Evolutionary conservation across 37 sponge, comb jelly and placozoan genomes (phyloP).

Genomic region (Chondrosia reniformis): DNA sequence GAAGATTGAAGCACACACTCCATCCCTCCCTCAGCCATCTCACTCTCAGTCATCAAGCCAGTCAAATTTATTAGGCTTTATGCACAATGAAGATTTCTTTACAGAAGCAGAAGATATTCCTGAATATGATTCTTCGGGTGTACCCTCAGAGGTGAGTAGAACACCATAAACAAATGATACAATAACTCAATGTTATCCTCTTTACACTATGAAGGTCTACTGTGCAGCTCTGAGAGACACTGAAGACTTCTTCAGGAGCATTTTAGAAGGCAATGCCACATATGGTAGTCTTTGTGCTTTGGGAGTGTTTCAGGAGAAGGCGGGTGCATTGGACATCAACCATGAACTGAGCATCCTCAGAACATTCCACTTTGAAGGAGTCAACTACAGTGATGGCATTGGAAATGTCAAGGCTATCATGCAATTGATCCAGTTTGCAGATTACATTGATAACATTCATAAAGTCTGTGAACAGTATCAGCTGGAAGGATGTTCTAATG

Average conservation of each 20-base stretch:
- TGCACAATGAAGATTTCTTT: no score
- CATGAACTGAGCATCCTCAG: neutral
- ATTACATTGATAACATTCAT: constrained; percentile 39
- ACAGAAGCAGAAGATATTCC: no score
- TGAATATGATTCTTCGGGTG: no score
- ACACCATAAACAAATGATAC: no score
- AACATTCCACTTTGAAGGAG: neutral
- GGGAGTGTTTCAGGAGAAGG: neutral
- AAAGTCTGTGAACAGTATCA: constrained; percentile 66
- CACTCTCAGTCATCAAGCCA: neutral
- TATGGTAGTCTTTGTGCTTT: constrained; percentile 27
- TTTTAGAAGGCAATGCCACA: constrained; percentile 50
- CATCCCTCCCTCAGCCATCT: neutral
- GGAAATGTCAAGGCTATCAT: constrained; percentile 47
- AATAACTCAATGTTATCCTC: no score
- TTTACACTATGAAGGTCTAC: neutral
- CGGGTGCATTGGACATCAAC: neutral
- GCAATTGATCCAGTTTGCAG: constrained; percentile 59
- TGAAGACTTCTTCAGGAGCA: constrained; percentile 25
- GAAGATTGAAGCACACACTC: no score
- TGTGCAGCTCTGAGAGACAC: constrained; percentile 27
- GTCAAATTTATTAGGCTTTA: no score
- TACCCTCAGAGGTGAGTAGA: no score
- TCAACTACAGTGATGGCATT: constrained; percentile 18
- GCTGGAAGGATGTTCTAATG: constrained; percentile 44